Conservation (phyloP, 2,113 vertebrate genomes). For the Mesocricetus auratus region DNA sequence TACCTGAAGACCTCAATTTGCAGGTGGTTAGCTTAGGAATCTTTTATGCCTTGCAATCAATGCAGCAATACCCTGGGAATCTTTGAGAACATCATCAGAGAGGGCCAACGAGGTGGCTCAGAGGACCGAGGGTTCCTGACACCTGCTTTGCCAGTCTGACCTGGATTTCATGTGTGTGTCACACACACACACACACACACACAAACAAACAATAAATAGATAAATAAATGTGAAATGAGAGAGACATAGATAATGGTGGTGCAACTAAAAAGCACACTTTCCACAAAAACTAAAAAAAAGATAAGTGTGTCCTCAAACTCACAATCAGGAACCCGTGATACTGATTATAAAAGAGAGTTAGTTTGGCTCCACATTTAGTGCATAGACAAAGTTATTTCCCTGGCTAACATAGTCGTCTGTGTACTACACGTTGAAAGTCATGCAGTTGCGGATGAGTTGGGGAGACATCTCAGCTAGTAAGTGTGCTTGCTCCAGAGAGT, state of each 20-base stretch:
- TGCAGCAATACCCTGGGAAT: neutral
- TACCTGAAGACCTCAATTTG: conserved; percentile 89
- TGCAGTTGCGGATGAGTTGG: too few species aligned
- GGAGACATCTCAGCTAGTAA: neutral
- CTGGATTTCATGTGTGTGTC: neutral
- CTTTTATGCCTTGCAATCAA: conserved; percentile 86
- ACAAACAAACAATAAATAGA: neutral
- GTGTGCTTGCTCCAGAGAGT: neutral
- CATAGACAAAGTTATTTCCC: neutral
- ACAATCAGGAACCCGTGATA: neutral
- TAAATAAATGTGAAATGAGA: neutral
- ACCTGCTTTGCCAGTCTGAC: neutral
- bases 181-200: too few species aligned
- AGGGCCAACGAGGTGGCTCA: neutral
- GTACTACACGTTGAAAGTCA: neutral
- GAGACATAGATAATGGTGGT: neutral
- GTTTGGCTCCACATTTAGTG: conserved; percentile 31
- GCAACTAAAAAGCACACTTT: conserved; percentile 13
- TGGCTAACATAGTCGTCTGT: neutral
- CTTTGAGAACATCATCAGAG: neutral
- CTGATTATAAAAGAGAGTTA: conserved; percentile 27
- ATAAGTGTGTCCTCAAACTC: neutral
- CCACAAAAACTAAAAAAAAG: neutral
- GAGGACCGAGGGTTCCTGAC: too few species aligned
- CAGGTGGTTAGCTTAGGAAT: conserved; percentile 90